A percentile compares a stretch with the other conserved stretches of the same genome.
Evolutionary conservation across 2,113 vertebrate genomes (phyloP).

Genomic region (Paratilapia polleni): DNA sequence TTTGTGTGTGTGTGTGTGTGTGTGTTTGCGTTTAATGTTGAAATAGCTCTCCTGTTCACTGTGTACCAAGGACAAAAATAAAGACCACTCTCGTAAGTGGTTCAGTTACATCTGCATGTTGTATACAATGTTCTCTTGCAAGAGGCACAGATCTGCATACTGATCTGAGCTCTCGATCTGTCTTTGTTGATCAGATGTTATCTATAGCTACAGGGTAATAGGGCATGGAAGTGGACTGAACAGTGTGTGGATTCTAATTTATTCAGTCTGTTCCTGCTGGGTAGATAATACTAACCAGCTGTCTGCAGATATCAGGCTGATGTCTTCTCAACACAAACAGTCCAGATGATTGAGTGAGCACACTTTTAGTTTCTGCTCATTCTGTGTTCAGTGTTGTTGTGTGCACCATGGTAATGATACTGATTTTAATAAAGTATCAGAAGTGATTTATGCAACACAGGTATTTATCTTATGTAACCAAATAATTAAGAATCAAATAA

Average conservation of each 20-base stretch:
- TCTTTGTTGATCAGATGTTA: background rate
- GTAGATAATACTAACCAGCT: slow-evolving; percentile 7
- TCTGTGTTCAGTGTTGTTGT: background rate
- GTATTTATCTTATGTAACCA: background rate
- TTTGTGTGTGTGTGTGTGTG: background rate
- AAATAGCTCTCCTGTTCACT: background rate
- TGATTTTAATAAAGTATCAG: background rate
- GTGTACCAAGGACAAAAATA: background rate
- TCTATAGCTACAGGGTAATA: background rate
- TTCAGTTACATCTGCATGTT: background rate
- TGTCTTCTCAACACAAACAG: background rate
- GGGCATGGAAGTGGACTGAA: background rate
- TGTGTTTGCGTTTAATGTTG: background rate
- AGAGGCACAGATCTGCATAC: background rate
- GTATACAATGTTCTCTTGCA: background rate
- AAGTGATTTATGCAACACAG: background rate
- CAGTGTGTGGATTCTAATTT: background rate
- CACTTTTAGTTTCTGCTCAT: background rate
- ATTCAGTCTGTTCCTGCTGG: background rate
- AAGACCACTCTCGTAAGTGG: background rate
- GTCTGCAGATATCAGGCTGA: background rate
- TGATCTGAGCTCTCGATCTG: background rate
- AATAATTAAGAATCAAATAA: background rate
- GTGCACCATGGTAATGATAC: background rate
- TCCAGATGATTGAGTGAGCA: background rate